phyloP scores from a whole-genome alignment of 2,888 invertebrate species.

The Chloroclysta siterata region DNA sequence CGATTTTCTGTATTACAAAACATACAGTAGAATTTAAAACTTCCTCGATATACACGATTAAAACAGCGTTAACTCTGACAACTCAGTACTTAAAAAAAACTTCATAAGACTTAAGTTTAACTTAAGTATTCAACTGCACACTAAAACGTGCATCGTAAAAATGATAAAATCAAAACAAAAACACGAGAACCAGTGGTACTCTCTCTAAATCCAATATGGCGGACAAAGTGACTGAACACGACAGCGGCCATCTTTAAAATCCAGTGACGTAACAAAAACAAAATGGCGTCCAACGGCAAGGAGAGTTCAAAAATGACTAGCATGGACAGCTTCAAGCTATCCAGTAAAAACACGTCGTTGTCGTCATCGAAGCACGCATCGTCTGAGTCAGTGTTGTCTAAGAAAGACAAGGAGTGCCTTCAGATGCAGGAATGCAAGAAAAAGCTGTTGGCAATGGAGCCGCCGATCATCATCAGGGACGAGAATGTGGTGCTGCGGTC shows the following conservation, averaged over 20 bases:
- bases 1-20: neutral
- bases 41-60: too few relatives aligned
- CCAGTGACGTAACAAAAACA: slow-evolving; percentile 37
- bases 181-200: slow-evolving; percentile 22
- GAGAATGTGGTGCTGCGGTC: slow-evolving; percentile 78
- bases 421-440: slow-evolving; percentile 83
- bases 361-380: slow-evolving; percentile 79
- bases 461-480: slow-evolving; percentile 78
- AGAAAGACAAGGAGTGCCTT: slow-evolving; percentile 76
- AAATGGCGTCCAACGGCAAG: slow-evolving; percentile 78
- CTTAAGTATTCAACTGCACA: neutral
- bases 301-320: slow-evolving; percentile 77
- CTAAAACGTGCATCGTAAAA: neutral
- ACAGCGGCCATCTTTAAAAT: neutral
- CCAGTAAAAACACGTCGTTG: slow-evolving; percentile 74
- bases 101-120: neutral
- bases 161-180: slow-evolving; percentile 27
- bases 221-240: slow-evolving; percentile 3
- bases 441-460: slow-evolving; percentile 77
- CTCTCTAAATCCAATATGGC: slow-evolving; percentile 23
- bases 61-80: neutral
- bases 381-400: slow-evolving; percentile 77
- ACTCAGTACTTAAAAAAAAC: neutral
- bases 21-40: too few relatives aligned
- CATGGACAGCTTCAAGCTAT: slow-evolving; percentile 77